Base-by-base conservation (phyloP, 2,113 vertebrate species). In the Macquaria australasica region DNA sequence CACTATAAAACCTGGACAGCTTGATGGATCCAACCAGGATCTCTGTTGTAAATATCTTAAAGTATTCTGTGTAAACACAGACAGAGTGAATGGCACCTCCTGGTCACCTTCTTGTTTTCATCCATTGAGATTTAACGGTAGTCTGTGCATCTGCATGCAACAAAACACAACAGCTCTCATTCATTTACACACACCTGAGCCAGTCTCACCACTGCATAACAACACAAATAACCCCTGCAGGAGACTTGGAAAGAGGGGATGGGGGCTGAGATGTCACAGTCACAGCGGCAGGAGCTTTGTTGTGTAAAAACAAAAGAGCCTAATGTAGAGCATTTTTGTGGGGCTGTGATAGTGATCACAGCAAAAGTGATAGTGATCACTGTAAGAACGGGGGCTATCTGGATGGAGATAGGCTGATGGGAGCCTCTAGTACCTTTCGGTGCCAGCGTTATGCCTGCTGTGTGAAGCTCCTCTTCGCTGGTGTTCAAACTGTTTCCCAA, bases 391-490 rank as follows among this genome's bases (percentile, higher is more conserved):
- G 53, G 37, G 71, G 82, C 87, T 88, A 85, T 90, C 79, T 82
- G 89, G 75, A 82, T 85, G 73, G 66, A 90, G 88, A 87, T 83
- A 69, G 75, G 78, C 74, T 71, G 85, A 91, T 58, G 75, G 75
- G 70, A 48, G 87, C 39, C 66, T 85, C 67, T 16, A 41, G 86
- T 95, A 96, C 95, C 96, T 96, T 95, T 96, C 39, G 84, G 74
- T 76, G 89, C 84, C 80, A 78, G 77, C 39, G 58, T 92, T 82
- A 93, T 66, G 81, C 95, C 93, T 89, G 93, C 90, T 76, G 94
- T 94, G 95, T 94, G 92, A 41, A 96, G 93, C 91, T 96, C 95
- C 90, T 96, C 96, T 84, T 96, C 95, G 59, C 96, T 96, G 73
- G 93, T 86, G 86, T 94, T 96, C 89, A 96, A 82, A 91, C 95